These are phyloP conservation scores for Neria commutata DNA, from an alignment of 2,888 invertebrate species.

Conservation along the genomic window DNA sequence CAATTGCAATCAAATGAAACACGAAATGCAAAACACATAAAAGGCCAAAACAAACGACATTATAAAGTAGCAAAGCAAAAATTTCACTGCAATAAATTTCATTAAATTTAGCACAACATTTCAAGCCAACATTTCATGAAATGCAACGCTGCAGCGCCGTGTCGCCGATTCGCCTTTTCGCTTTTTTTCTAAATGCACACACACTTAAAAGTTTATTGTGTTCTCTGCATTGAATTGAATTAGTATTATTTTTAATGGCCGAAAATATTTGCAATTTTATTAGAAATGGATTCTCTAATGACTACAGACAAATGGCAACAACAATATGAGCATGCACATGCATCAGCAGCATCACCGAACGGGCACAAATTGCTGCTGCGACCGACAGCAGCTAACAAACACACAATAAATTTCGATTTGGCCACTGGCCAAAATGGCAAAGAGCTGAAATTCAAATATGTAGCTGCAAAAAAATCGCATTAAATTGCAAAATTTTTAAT, in stretches of 20 bases:
- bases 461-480: too few species aligned
- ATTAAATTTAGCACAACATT: conserved; percentile 33
- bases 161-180: too few species aligned
- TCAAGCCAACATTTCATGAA: conserved; percentile 27
- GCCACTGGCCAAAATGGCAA: conserved; percentile 4
- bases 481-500: conserved; percentile 52
- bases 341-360: conserved; percentile 12
- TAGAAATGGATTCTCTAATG: conserved; percentile 13
- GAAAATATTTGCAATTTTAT: conserved; percentile 4
- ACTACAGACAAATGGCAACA: background rate
- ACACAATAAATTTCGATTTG: background rate
- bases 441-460: conserved; percentile 17
- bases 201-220: conserved; percentile 8
- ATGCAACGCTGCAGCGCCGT: conserved; percentile 7
- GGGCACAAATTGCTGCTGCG: background rate
- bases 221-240: conserved; percentile 19
- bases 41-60: conserved; percentile 6
- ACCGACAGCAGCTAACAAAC: background rate
- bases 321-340: background rate
- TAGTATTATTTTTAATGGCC: conserved; percentile 20
- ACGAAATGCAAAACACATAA: conserved; percentile 5
- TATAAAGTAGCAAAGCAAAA: conserved; percentile 3
- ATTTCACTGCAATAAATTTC: conserved; percentile 31
- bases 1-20: conserved; percentile 3
- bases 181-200: conserved; percentile 16